Evolutionary conservation across 2,888 invertebrate genomes (phyloP).

Genomic region (Malachius bipustulatus): DNA sequence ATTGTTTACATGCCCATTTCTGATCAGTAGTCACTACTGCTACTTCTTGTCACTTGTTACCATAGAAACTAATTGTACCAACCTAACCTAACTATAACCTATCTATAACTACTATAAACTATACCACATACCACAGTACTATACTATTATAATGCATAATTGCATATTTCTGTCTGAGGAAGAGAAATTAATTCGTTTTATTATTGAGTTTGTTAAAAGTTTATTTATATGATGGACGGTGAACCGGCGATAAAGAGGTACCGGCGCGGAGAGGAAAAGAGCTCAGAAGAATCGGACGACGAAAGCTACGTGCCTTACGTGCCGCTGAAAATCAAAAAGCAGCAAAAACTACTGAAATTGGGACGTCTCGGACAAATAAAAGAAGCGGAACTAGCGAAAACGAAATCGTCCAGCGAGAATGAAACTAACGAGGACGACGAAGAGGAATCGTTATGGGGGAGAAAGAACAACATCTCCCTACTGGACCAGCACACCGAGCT

Average conservation of each 20-base stretch:
- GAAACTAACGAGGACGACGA: conserved; percentile 66
- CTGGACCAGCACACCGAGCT: conserved; percentile 95
- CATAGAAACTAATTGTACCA: too few relatives aligned
- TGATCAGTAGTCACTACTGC: too few relatives aligned
- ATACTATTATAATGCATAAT: too few relatives aligned
- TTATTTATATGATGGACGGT: too few relatives aligned
- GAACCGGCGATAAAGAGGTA: conserved; percentile 31
- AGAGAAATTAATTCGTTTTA: too few relatives aligned
- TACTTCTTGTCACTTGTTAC: too few relatives aligned
- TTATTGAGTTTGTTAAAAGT: too few relatives aligned
- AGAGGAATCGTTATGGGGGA: conserved; percentile 65
- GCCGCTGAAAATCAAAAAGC: conserved; percentile 82
- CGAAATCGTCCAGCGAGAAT: conserved; percentile 75
- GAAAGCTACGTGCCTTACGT: conserved; percentile 83
- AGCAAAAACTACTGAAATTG: conserved; percentile 67
- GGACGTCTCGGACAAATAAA: conserved; percentile 61
- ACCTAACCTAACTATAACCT: too few relatives aligned
- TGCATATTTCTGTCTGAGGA: too few relatives aligned
- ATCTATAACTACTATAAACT: too few relatives aligned
- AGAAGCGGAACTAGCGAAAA: conserved; percentile 40
- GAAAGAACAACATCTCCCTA: conserved; percentile 81
- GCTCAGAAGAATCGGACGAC: conserved; percentile 53
- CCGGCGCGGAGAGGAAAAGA: conserved; percentile 48
- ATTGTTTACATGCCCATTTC: too few relatives aligned
- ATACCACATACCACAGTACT: too few relatives aligned